These are phyloP conservation scores for Metacarcinus magister DNA, from an alignment of 2,888 invertebrate species.

Conservation along the genomic window DNA sequence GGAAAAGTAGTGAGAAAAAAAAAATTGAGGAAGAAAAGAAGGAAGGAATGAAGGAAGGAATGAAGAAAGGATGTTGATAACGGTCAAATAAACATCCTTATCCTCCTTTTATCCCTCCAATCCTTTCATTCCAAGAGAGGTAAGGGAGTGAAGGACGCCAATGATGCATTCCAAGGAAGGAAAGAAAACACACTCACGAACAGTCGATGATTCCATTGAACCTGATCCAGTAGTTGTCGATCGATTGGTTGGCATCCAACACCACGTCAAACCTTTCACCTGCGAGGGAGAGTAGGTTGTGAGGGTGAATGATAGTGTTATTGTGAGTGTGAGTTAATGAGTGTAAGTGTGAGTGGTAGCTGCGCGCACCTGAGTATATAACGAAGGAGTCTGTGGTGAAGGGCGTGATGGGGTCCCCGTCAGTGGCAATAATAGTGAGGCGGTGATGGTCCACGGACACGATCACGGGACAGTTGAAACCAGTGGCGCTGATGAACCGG, in stretches of 20 bases:
- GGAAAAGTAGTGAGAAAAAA: too few relatives aligned
- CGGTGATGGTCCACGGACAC: slow-evolving; percentile 93
- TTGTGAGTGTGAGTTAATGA: not conserved
- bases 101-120: too few relatives aligned
- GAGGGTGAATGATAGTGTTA: not conserved
- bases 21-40: too few relatives aligned
- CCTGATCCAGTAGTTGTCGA: slow-evolving; percentile 94
- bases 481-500: slow-evolving; percentile 92
- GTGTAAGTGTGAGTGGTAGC: not conserved
- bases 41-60: too few relatives aligned
- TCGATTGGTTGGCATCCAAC: slow-evolving; percentile 90
- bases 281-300: slow-evolving; percentile 84
- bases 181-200: slow-evolving; percentile 84
- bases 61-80: too few relatives aligned
- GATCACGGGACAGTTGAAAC: slow-evolving; percentile 94
- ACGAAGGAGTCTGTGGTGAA: slow-evolving; percentile 67
- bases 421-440: slow-evolving; percentile 90
- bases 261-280: slow-evolving; percentile 95
- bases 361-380: slow-evolving; percentile 84
- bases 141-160: too few relatives aligned
- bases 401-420: slow-evolving; percentile 89
- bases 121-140: too few relatives aligned
- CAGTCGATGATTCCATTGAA: slow-evolving; percentile 95
- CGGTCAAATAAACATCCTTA: too few relatives aligned
- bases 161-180: too few relatives aligned